Evolutionary conservation across 2,888 invertebrate species (phyloP), one percentile per base, ranked within the genome.

Genomic region (Plebejus melissa): DNA sequence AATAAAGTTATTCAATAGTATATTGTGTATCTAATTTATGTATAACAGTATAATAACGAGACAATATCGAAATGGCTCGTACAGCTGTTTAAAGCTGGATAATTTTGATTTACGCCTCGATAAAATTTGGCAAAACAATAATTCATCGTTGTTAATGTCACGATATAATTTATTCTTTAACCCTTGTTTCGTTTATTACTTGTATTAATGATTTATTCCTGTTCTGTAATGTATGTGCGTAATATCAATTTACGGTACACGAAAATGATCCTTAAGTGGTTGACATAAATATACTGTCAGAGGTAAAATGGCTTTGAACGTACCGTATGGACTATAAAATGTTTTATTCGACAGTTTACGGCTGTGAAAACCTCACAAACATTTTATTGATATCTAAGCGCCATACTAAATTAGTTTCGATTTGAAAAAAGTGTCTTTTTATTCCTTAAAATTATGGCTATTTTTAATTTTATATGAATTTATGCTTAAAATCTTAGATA

Each of bases 201-300:
- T 83, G 82, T 86, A 87, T 87, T 90, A 88, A 87, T 91, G 90
- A 93, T 92, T 92, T 91, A 91, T 91, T 86, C 82, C 84, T 85
- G 86, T 87, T 87, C 86, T 87, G 84, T 87, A 90, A 91, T 90
- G 90, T 89, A 88, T 90, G 89, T 88, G 87, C 82, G 54, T 54
- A 54, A 54, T 54, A 54, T 54, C 54, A 54, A 16, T 54, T 16
- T 16, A 16, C 16, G 54, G 0, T 16, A 54, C 54, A 54, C 54
- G 54, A 16, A 54, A 54, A 54, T 16, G 4, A 54, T 54, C 54
- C 54, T 54, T 16, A 16, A 16, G 54, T 54, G 54, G 54, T 4
- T 13, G 54, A 16, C 16, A 54, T 54, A 54, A 16, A 54, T 3
- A 54, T 16, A 16, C 4, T 54, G 11, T 54, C 16, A 4, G 54